Evolutionary conservation across 2,888 invertebrate genomes (phyloP), one percentile per base, ranked within the genome.

Genomic region (Aspidapion aeneum): DNA sequence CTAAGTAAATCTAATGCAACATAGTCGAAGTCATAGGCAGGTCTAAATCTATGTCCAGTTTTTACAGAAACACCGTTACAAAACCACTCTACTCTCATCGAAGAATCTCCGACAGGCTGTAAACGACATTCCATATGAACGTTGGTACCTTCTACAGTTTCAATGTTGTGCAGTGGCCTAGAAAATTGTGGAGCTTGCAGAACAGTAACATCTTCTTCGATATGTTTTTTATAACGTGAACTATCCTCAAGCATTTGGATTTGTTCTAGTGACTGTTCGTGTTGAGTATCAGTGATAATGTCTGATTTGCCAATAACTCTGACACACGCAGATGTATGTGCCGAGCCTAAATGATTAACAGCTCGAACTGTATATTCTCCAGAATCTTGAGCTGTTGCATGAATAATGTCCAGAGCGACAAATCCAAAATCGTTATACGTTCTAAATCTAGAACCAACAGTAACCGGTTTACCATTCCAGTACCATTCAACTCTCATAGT

Each of bases 361-460:
- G 98, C 98, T 67, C 94, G 85, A 54, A 91, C 94, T 0, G 95
- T 98, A 76, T 98, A 99, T 82, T 95, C 95, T 59, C 97, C 97
- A 49, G 94, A 91, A 81, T 99, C 99, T 64, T 92, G 85, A n/a
- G 94, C 90, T 61, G 93, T 95, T 18, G 94, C 91, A 76, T 96
- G 94, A 67, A 96, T 88, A 65, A 99, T 96, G 75, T 98, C 98
- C 71, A 99, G 82, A 49, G 98, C 96, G 60, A 98, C 96, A 78
- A 94, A 97, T 18, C 98, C 98, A 78, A 98, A 98, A 77, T 99
- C 98, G 75, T 96, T 93, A 78, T 96, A 94, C 20, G 96, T 96
- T 76, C 90, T 89, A 83, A 96, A 98, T 75, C 98, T 87, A 55
- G 94, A 94, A 54, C 94, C 94, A 50, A 94, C 91, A 22, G 95